Base-by-base conservation (phyloP, 2,113 vertebrate species). In the Brachirus orientalis region DNA sequence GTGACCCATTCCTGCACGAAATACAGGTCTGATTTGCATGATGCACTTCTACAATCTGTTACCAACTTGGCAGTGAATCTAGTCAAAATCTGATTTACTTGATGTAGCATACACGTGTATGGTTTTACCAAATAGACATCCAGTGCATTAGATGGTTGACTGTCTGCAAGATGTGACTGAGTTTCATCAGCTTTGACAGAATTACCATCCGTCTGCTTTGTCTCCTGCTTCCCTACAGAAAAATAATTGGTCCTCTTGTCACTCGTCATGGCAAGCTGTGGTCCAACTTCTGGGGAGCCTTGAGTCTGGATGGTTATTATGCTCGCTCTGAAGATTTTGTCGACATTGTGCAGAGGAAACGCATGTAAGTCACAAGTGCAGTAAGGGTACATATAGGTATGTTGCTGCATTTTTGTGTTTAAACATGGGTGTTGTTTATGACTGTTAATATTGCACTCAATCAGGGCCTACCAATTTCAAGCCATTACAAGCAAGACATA, bases 251-350 rank as follows among this genome's bases (percentile, higher is more conserved):
- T 54, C 98, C 98, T 0, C 94, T 99, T 0, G 96, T 99, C 64
- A 97, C 92, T 58, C 96, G 97, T 47, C 95, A 98, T 56, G 90
- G 96, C 67, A 98, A 98, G 78, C 91, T 99, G 20, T 99, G 98
- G 98, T 99, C 98, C 79, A 99, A 99, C 85, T 99, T 99, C 87
- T 99, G 98, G 98, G 98, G 98, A 80, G 95, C 96, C 36, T 55
- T 99, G 83, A 98, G 95, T 65, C 92, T 96, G 58, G 98, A 99
- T 77, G 98, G 97, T 5, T 99, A 97, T 74, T 99, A 98, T 12
- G 97, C 98, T 20, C 94, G 98, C 19, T 99, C 97, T 11, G 98
- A 99, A 85, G 98, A 99, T 91, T 99, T 98, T 65, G 90, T 98
- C 62, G 96, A 98, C 85, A 97, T 99, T 67, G 96, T 99, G 72